Percentiles rank a stretch among this genome's conserved stretches.
These are phyloP conservation scores for Neogobius melanostomus DNA, from an alignment of 2,113 vertebrate genomes.

Conservation along the genomic window DNA sequence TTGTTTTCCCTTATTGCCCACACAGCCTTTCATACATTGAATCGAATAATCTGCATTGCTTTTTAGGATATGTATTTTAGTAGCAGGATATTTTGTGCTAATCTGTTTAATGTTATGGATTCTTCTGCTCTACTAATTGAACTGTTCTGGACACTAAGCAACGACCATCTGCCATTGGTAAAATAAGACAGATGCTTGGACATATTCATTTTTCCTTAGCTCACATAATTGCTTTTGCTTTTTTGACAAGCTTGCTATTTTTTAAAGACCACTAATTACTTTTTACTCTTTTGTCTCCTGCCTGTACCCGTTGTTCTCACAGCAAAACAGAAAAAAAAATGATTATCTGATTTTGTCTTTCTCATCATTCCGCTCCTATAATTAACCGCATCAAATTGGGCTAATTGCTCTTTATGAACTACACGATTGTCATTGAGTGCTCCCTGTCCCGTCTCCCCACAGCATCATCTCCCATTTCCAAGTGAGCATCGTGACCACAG, in stretches of 20 bases:
- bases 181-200: not conserved
- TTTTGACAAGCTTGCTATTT: not conserved
- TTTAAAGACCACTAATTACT: conserved; percentile 8
- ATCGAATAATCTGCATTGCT: too few relatives aligned
- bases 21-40: not conserved
- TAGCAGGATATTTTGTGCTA: too few relatives aligned
- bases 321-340: conserved; percentile 22
- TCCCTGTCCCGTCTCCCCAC: conserved; percentile 5
- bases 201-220: not conserved
- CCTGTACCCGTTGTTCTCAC: conserved; percentile 13
- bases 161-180: not conserved
- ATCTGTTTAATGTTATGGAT: too few relatives aligned
- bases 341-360: conserved; percentile 28
- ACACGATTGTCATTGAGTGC: conserved; percentile 56
- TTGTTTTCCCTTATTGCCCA: too few relatives aligned
- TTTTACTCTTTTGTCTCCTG: conserved; percentile 13
- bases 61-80: too few relatives aligned
- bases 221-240: not conserved
- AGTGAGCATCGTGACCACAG: conserved; percentile 53
- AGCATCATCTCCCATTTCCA: conserved; percentile 49
- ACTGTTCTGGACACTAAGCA: not conserved
- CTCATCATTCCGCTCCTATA: conserved; percentile 59
- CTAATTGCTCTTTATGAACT: conserved; percentile 72
- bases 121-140: not conserved
- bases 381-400: conserved; percentile 62